A percentile compares a stretch with the other conserved stretches of the same genome.
Evolutionary conservation across 2,113 vertebrate genomes (phyloP).

Genomic region (Catharus minimus): DNA sequence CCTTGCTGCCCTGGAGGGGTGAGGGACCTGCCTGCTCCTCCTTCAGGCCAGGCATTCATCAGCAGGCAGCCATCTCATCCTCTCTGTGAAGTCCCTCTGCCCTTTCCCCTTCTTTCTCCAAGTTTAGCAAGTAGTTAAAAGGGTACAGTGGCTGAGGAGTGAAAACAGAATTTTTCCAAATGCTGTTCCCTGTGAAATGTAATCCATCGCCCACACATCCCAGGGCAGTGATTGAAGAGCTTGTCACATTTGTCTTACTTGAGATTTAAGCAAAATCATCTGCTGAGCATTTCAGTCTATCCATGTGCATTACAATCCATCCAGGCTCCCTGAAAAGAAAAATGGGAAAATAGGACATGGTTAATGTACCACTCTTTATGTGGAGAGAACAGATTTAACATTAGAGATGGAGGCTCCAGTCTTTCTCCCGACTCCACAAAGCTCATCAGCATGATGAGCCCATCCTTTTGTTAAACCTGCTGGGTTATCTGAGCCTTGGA

Average conservation of each 20-base stretch:
- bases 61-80: conserved; percentile 17
- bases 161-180: conserved; percentile 22
- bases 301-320: conserved; percentile 45
- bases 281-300: conserved; percentile 60
- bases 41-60: not conserved
- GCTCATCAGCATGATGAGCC: not conserved
- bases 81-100: conserved; percentile 16
- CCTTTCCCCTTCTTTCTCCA: not conserved
- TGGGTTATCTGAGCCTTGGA: not conserved
- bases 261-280: conserved; percentile 66
- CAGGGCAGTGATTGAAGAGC: conserved; percentile 37
- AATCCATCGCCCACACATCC: conserved; percentile 20
- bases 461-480: not conserved
- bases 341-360: conserved; percentile 53
- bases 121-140: conserved; percentile 32
- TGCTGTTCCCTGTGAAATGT: conserved; percentile 37
- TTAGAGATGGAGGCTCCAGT: not conserved
- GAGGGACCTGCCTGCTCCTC: not conserved
- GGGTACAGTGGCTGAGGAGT: conserved; percentile 19
- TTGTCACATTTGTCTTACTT: conserved; percentile 64
- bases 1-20: not conserved
- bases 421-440: not conserved
- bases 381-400: conserved; percentile 52
- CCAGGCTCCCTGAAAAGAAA: conserved; percentile 59
- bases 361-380: conserved; percentile 52